These are phyloP conservation scores for Nannoperca australis DNA, from an alignment of 2,797 vertebrate genomes.

Conservation along the genomic window DNA sequence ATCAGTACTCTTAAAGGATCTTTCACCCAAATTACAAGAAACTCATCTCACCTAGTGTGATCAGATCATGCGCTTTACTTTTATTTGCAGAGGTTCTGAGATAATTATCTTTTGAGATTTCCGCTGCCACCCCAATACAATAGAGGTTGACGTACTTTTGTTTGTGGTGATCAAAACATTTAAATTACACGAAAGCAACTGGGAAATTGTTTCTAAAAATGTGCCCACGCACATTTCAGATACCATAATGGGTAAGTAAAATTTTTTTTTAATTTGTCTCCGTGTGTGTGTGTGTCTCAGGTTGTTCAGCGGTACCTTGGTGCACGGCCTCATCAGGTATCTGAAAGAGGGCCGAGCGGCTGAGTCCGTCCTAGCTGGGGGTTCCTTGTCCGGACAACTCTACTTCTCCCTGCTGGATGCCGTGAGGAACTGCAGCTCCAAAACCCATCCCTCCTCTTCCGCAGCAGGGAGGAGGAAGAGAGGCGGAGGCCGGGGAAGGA, in stretches of 20 bases:
- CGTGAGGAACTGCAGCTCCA: constrained; percentile 61
- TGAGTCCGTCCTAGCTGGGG: constrained; percentile 66
- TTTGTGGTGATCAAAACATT: neutral
- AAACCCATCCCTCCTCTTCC: constrained; percentile 38
- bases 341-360: constrained; percentile 72
- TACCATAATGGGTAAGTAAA: neutral
- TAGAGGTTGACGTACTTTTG: neutral
- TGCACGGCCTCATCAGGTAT: constrained; percentile 77
- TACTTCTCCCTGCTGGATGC: constrained; percentile 75
- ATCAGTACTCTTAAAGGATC: neutral
- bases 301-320: constrained; percentile 84
- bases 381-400: constrained; percentile 65
- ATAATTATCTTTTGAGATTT: neutral
- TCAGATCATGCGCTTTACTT: neutral
- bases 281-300: constrained; percentile 57
- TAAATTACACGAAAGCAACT: neutral
- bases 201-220: neutral
- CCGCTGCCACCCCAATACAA: neutral
- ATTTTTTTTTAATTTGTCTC: neutral
- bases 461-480: constrained; percentile 46
- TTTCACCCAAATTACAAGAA: neutral
- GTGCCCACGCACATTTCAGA: neutral
- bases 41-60: neutral
- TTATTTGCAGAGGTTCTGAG: neutral
- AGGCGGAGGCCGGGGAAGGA: constrained; percentile 40